Conservation (phyloP, 2,113 vertebrate genomes). For the Eulacestoma nigropectus region DNA sequence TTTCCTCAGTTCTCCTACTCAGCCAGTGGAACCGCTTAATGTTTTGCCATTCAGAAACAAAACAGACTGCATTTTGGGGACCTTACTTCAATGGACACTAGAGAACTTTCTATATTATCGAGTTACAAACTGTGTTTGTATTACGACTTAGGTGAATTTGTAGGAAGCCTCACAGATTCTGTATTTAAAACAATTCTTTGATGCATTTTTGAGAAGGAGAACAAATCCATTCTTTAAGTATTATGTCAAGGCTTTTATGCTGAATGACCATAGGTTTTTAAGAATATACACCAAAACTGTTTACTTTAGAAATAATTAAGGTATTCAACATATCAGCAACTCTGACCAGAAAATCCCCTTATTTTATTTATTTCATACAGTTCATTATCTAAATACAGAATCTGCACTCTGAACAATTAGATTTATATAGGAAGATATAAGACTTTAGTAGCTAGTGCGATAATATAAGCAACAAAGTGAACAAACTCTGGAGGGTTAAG, state of each 20-base stretch:
- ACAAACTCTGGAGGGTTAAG: conserved; percentile 61
- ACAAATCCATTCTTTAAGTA: conserved; percentile 65
- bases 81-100: conserved; percentile 73
- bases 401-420: conserved; percentile 61
- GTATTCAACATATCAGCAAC: conserved; percentile 48
- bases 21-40: conserved; percentile 88
- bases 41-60: conserved; percentile 62
- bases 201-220: conserved; percentile 68
- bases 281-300: conserved; percentile 65
- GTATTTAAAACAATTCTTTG: conserved; percentile 66
- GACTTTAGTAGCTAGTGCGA: conserved; percentile 65
- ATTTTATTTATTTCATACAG: conserved; percentile 81
- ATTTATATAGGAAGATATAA: conserved; percentile 62
- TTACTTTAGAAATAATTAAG: conserved; percentile 65
- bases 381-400: conserved; percentile 64
- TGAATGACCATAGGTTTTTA: conserved; percentile 65
- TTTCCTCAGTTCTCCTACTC: conserved; percentile 98
- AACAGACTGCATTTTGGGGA: conserved; percentile 78
- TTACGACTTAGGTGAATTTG: conserved; percentile 69
- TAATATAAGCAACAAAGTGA: conserved; percentile 64
- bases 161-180: conserved; percentile 62
- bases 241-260: conserved; percentile 62
- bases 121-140: conserved; percentile 78
- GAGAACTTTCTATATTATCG: conserved; percentile 72
- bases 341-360: conserved; percentile 48